Percentiles rank a stretch among this genome's conserved stretches.
Conservation (phyloP, 2,113 vertebrate genomes). For the Hippocampus barbouri region DNA sequence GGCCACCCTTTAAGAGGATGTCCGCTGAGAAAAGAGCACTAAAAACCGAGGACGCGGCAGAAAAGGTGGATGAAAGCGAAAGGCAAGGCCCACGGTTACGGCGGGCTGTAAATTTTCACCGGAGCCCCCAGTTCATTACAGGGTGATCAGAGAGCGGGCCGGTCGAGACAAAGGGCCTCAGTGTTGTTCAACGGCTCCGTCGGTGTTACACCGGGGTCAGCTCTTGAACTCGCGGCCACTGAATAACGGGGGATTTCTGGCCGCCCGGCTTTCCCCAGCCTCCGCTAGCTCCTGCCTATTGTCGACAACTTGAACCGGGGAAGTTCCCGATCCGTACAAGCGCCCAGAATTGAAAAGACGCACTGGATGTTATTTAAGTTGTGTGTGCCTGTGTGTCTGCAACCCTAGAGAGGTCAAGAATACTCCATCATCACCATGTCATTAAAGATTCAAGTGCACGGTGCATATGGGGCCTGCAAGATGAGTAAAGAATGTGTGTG, state of each 20-base stretch:
- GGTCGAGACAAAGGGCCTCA: constrained; percentile 77
- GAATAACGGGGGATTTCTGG: constrained; percentile 68
- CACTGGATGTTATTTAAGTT: constrained; percentile 44
- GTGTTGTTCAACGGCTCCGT: constrained; percentile 73
- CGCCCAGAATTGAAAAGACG: constrained; percentile 50
- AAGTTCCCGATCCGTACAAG: constrained; percentile 74
- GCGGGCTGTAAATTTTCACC: constrained; percentile 83
- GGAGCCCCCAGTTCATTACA: constrained; percentile 90
- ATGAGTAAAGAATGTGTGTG: constrained; percentile 25
- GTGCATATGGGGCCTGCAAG: constrained; percentile 13
- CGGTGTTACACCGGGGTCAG: constrained; percentile 80
- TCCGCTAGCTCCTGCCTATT: constrained; percentile 56
- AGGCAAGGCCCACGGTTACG: constrained; percentile 22
- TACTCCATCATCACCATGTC: constrained; percentile 61
- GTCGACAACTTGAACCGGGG: constrained; percentile 58
- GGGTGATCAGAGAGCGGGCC: constrained; percentile 81
- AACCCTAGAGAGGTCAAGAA: constrained; percentile 55
- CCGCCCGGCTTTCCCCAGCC: constrained; percentile 54
- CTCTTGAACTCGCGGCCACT: constrained; percentile 65
- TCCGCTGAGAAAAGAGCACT: constrained; percentile 66
- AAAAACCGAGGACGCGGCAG: constrained; percentile 60
- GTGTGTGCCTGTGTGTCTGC: constrained; percentile 16
- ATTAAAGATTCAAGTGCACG: constrained; percentile 62
- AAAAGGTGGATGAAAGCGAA: constrained; percentile 62
- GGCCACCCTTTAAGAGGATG: constrained; percentile 63